Evolutionary conservation across 2,113 vertebrate genomes (phyloP), one percentile per base, ranked within the genome.

Genomic region (Galemys pyrenaicus): DNA sequence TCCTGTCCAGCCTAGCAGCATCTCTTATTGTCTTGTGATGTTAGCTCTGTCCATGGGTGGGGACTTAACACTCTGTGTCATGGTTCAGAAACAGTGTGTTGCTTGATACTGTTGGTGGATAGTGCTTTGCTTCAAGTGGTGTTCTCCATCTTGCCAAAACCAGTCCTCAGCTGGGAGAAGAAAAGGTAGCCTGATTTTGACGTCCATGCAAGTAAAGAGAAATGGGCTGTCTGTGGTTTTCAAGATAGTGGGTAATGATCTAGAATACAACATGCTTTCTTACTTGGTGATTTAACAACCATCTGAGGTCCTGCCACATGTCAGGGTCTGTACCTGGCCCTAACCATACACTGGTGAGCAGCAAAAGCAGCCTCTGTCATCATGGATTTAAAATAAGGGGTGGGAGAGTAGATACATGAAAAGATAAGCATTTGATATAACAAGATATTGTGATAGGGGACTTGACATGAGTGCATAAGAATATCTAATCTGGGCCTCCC

Each of bases 141-240:
- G 9, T 54, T 84, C n/a, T 71, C 30, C 4, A 77, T 11, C 28
- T 93, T 93, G 68, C 28, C 24, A 49, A 87, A 71, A 83, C 19
- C 24, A 13, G 62, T 81, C 22, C 56, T 84, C 30, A 73, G 15
- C 19, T 88, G 62, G 64, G 75, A 75, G 46, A 77, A 93, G 37
- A 56, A 64, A 39, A 75, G 24, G 74, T 75, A 73, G 70, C 26
- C 35, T 60, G 49, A 62, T 83, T 7, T 68, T 85, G 70, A 17
- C 88, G 89, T 87, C 26, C 46, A 41, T 26, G 41, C 65, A 16
- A 58, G 58, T 68, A 71, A 79, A 64, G 70, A 81, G 54, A 84
- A 90, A 67, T 39, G 70, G n/a, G 20, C 64, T 80, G 5, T 95
- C 49, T 37, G 6, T 96, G 62, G 17, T 93, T 92, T 82, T 77